Evolutionary conservation across 2,888 invertebrate species (phyloP), one percentile per base, ranked within the genome.

Genomic region (Mamestra brassicae): DNA sequence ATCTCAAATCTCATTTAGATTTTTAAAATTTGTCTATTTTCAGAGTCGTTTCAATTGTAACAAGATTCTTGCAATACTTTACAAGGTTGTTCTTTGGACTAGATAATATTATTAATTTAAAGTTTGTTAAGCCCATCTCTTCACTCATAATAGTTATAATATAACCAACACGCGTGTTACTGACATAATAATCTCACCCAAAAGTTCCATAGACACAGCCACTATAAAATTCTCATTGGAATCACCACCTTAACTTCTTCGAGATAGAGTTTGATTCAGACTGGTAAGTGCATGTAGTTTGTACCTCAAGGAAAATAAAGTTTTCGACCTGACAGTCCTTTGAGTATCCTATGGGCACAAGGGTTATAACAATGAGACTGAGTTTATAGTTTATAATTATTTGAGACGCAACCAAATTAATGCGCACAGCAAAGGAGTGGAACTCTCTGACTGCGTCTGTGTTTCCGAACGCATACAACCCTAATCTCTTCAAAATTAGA

Each of bases 131-230:
- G 13, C 26, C 54, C 26, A 26, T 15, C 61, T 60, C 58, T 57
- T 78, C 65, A 68, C 15, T 60, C 42, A 62, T 61, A 45, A 13
- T 26, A 61, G n/a, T 38, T n/a, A 61, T 63, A 74, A 42, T 63
- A 76, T 71, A 64, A 63, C 42, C 10, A 6, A 58, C 54, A 76
- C 64, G 57, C 38, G 26, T 85, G 73, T 71, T 68, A 67, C 66
- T 77, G 65, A 76, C 72, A 74, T 42, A 67, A 68, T 69, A 74
- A 73, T 80, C 62, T 67, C 38, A 55, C 38, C 54, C 55, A 34
- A 74, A 74, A 66, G 55, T 58, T 78, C 1, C 11, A 1, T 26
- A 26, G 26, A 60, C 26, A 36, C 58, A 58, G 61, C 13, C 10
- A 36, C 13, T 11, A n/a, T 1, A 0, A 34, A 26, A 36, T 15